Base-by-base conservation (phyloP, 1,140 invertebrate species). In the Cherax destructor region DNA sequence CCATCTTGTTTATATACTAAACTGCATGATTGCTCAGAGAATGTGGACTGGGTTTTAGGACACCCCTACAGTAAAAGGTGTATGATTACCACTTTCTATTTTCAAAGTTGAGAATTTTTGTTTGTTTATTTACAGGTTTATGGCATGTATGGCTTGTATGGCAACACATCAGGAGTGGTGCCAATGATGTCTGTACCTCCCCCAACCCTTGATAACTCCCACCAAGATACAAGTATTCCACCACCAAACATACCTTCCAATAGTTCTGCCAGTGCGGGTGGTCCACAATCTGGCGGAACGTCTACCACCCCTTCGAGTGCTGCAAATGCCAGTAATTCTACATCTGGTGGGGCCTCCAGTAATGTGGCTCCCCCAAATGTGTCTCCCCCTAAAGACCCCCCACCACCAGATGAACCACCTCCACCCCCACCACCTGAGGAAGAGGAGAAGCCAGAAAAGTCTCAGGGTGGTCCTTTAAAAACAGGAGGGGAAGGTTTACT, bases 131-230 rank as follows among this genome's bases (percentile, higher is more conserved):
- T 74, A 61, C 61, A 85, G 83, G 49, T 85, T n/a, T 85, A 85
- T 74, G 65, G 83, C 41, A 85, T 85, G 83, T 85, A 85, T 74
- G 69, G 69, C 83, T 74, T 85, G 83, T 85, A 85, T 50, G 83
- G 83, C 49, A 72, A n/a, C 47, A 52, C 83, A 4, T 49, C 83
- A 6, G 83, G 59, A n/a, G 83, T 50, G 49, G 47, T 85, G 30
- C 69, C 83, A 74, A 49, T 69, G 83, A 85, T 85, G 83, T 85
- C 83, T n/a, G 83, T 85, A 50, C 83, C 83, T 74, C 83, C 83
- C 9, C 83, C 83, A 10, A 11, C 83, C 1, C 18, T 81, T 18
- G 21, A 65, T 30, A 11, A 61, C 3, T 13, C 56, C 16, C 79
- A n/a, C 69, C 69, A 24, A 10, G 56, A 81, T 47, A 81, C 79